Evolutionary conservation across 2,888 invertebrate genomes (phyloP).

Genomic region (Cacoxenus indagator): DNA sequence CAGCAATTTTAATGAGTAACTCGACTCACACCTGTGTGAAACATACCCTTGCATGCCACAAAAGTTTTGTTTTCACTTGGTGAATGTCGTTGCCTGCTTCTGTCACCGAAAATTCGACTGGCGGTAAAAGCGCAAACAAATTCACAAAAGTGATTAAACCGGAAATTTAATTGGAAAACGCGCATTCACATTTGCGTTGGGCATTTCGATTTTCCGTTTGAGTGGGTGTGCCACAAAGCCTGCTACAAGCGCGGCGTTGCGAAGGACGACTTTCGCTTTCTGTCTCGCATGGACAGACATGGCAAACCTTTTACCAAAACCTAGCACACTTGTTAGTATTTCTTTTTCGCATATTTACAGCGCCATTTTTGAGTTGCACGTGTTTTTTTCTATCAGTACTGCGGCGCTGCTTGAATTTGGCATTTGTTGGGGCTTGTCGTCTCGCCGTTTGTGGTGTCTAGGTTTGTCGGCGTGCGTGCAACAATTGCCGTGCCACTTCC

Average conservation of each 20-base stretch:
- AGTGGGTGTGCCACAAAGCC: not conserved
- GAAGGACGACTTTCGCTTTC: not conserved
- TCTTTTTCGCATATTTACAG: not conserved
- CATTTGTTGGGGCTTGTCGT: not conserved
- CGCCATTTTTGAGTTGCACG: not conserved
- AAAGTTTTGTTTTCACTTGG: not conserved
- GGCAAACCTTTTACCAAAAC: no score
- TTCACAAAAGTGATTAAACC: conserved; percentile 61
- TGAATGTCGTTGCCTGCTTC: not conserved
- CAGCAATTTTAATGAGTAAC: not conserved
- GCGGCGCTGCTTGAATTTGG: not conserved
- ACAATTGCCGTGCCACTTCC: conserved; percentile 50
- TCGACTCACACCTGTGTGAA: not conserved
- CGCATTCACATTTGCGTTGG: conserved; percentile 54
- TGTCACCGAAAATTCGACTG: no score
- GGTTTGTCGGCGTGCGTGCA: conserved; percentile 49
- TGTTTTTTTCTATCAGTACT: not conserved
- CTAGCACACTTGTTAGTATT: not conserved
- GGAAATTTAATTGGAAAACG: conserved; percentile 63
- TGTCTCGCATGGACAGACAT: no score
- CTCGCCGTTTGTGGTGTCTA: not conserved
- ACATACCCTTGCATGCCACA: not conserved
- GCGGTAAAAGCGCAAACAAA: conserved; percentile 17
- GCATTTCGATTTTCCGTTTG: conserved; percentile 54
- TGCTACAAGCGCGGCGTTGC: no score